Evolutionary conservation across 2,888 invertebrate genomes (phyloP).

Genomic region (Drosophila recens): DNA sequence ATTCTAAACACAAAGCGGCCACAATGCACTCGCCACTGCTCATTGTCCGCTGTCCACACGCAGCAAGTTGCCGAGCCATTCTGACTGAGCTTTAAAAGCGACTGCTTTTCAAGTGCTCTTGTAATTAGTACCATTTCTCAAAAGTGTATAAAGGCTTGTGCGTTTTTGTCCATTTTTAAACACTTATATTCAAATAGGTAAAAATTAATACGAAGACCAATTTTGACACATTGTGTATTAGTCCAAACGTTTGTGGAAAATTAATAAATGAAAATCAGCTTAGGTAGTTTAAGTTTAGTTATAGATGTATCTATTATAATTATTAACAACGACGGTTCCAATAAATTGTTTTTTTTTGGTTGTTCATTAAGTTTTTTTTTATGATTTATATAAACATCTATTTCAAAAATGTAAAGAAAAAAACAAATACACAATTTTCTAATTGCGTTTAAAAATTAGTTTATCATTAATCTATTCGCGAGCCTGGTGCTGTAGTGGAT

Average conservation of each 20-base stretch:
- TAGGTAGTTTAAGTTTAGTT: no score
- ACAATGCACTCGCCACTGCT: conserved; percentile 22
- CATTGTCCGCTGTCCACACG: conserved; percentile 12
- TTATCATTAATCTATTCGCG: no score
- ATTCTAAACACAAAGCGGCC: conserved; percentile 46
- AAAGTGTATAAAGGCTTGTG: neutral
- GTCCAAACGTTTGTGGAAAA: neutral
- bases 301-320: no score
- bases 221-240: neutral
- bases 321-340: no score
- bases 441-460: neutral
- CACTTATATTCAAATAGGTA: neutral
- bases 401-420: neutral
- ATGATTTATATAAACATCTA: no score
- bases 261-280: no score
- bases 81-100: conserved; percentile 50
- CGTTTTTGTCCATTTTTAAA: neutral
- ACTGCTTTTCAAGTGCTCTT: neutral
- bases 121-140: neutral
- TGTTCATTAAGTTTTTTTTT: neutral
- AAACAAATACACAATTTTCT: neutral
- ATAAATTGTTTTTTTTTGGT: neutral
- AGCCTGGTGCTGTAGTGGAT: no score
- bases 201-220: neutral
- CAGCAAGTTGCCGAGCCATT: conserved; percentile 4